Percentiles rank a stretch among this genome's conserved stretches.
phyloP scores from a whole-genome alignment of 2,113 vertebrate species.

The Chinchilla lanigera region DNA sequence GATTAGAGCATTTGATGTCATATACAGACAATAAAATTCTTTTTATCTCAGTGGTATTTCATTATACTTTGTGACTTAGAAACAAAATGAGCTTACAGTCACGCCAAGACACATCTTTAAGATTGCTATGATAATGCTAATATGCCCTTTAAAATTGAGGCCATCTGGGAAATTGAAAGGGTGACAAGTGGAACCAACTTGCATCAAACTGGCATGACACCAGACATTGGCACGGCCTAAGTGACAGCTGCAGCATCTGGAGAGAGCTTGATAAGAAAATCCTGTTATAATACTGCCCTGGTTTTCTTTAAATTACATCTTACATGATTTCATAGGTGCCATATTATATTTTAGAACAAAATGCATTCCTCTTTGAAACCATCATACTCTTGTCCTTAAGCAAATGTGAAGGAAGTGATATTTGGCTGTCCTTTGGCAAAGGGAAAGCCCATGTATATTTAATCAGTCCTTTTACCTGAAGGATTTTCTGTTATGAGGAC shows the following conservation, averaged over 20 bases:
- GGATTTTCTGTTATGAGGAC: constrained; percentile 47
- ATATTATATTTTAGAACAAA: constrained; percentile 79
- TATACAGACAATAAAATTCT: constrained; percentile 71
- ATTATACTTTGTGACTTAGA: constrained; percentile 79
- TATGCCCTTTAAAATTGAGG: constrained; percentile 87
- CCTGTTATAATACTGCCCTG: constrained; percentile 80
- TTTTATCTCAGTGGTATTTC: constrained; percentile 80
- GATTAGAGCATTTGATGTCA: constrained; percentile 71
- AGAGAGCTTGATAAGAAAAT: constrained; percentile 88
- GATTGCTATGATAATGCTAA: constrained; percentile 89
- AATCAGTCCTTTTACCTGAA: constrained; percentile 70
- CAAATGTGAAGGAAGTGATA: constrained; percentile 71
- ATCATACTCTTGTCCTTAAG: constrained; percentile 72
- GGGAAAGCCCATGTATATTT: constrained; percentile 68
- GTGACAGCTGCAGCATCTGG: constrained; percentile 87
- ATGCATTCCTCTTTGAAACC: constrained; percentile 59
- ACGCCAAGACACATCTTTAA: constrained; percentile 80
- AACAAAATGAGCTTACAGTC: constrained; percentile 79
- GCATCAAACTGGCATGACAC: constrained; percentile 85
- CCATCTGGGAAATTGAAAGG: constrained; percentile 87
- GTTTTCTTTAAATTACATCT: constrained; percentile 83
- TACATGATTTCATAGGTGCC: constrained; percentile 76
- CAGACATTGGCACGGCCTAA: constrained; percentile 85
- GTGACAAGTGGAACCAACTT: constrained; percentile 89
- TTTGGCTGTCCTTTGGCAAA: constrained; percentile 69